phyloP scores from a whole-genome alignment of 2,888 invertebrate species.

The Loripinus fragilis region DNA sequence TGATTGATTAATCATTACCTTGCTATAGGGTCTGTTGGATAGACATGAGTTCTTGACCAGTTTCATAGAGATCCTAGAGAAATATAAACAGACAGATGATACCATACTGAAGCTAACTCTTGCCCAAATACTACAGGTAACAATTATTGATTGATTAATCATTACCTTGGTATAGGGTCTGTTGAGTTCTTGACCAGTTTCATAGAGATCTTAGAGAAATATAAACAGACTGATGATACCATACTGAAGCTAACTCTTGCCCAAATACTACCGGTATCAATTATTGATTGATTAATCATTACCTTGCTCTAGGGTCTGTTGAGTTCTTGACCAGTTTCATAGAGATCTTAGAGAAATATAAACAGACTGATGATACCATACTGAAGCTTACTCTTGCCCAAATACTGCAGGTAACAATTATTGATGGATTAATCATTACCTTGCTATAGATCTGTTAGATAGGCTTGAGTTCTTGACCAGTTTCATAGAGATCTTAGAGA shows the following conservation, averaged over 20 bases:
- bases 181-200: conserved; percentile 96
- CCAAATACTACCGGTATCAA: conserved; percentile 73
- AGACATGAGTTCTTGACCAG: conserved; percentile 96
- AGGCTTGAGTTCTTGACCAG: conserved; percentile 96
- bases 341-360: conserved; percentile 91
- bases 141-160: too few species aligned
- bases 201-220: conserved; percentile 92
- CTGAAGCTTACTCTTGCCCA: conserved; percentile 90
- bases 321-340: conserved; percentile 97
- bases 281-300: too few species aligned
- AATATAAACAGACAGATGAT: conserved; percentile 90
- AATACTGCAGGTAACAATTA: conserved; percentile 72
- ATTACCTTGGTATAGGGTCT: too few species aligned
- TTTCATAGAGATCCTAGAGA: conserved; percentile 95
- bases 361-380: conserved; percentile 93
- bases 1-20: too few species aligned
- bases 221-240: conserved; percentile 92
- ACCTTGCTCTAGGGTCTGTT: conserved; percentile 92
- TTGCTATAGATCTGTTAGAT: conserved; percentile 93
- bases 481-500: conserved; percentile 95
- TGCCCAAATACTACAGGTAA: conserved; percentile 82
- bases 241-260: conserved; percentile 91
- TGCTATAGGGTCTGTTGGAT: conserved; percentile 93
- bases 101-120: conserved; percentile 92
- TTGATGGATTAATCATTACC: too few species aligned